Conservation (phyloP, 2,113 vertebrate genomes). For the Cyanistes caeruleus region DNA sequence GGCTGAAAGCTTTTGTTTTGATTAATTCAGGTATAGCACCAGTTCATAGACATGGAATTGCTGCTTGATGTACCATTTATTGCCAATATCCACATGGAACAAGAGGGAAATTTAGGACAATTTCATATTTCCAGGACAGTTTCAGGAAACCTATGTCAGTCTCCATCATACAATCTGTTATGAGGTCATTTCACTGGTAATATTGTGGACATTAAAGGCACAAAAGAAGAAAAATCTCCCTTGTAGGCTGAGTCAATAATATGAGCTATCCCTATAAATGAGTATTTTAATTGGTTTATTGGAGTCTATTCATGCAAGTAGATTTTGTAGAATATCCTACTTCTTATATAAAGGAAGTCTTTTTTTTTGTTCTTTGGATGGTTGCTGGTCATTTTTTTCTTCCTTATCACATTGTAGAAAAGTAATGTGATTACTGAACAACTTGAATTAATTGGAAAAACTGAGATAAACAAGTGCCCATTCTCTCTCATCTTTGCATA, state of each 20-base stretch:
- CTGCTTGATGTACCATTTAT: not conserved
- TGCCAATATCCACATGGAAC: not conserved
- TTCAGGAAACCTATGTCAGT: not conserved
- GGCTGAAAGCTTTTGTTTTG: not conserved
- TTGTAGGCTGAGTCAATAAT: not conserved
- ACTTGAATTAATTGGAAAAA: slow-evolving; percentile 33
- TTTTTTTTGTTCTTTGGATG: not conserved
- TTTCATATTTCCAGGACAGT: not conserved
- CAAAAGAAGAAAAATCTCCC: not conserved
- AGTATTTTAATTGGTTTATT: not conserved
- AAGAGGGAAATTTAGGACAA: not conserved
- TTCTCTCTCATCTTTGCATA: slow-evolving; percentile 3
- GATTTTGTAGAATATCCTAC: not conserved
- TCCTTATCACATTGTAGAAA: not conserved
- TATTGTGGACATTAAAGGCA: not conserved
- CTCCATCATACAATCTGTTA: not conserved
- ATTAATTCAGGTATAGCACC: not conserved
- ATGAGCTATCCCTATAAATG: not conserved
- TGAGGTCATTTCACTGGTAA: not conserved
- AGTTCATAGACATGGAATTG: not conserved
- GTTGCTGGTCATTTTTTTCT: not conserved
- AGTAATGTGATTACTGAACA: slow-evolving; percentile 16
- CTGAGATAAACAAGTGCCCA: not conserved
- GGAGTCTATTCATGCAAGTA: not conserved
- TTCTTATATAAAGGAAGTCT: not conserved